Evolutionary conservation across 2,113 vertebrate genomes (phyloP).

Genomic region (Triplophysa tibetana): DNA sequence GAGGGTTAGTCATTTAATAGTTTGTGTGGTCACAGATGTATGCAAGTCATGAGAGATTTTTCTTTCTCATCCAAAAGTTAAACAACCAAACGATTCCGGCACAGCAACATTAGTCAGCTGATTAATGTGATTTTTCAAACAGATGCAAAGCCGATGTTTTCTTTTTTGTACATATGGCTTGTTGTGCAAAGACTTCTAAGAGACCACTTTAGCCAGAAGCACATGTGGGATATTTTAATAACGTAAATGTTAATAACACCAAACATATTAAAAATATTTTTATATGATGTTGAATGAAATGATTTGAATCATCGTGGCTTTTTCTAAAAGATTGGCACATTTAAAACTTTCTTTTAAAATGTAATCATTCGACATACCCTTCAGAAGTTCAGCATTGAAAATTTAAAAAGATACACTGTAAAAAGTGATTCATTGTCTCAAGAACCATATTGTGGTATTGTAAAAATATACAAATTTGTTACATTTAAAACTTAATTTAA

Average conservation of each 20-base stretch:
- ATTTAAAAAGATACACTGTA: not conserved
- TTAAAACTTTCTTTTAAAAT: no score
- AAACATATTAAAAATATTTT: no score
- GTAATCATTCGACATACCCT: no score
- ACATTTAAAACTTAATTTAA: no score
- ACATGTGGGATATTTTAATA: not conserved
- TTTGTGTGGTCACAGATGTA: slow-evolving; percentile 26
- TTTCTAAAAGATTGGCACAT: no score
- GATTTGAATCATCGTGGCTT: no score
- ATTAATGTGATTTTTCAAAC: slow-evolving; percentile 12
- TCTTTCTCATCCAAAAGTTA: slow-evolving; percentile 24
- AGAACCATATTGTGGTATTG: no score
- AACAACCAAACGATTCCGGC: slow-evolving; percentile 24
- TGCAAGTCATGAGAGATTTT: slow-evolving; percentile 26
- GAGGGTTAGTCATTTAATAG: not conserved
- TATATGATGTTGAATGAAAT: no score
- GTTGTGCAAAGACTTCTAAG: not conserved
- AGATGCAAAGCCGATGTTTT: slow-evolving; percentile 12
- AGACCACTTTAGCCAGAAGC: not conserved
- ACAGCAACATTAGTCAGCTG: not conserved
- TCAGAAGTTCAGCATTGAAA: no score
- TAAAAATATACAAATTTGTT: no score
- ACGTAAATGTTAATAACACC: no score
- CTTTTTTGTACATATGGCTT: not conserved
- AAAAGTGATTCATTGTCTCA: no score